Evolutionary conservation across 2,113 vertebrate species (phyloP).

Genomic region (Pionites leucogaster): DNA sequence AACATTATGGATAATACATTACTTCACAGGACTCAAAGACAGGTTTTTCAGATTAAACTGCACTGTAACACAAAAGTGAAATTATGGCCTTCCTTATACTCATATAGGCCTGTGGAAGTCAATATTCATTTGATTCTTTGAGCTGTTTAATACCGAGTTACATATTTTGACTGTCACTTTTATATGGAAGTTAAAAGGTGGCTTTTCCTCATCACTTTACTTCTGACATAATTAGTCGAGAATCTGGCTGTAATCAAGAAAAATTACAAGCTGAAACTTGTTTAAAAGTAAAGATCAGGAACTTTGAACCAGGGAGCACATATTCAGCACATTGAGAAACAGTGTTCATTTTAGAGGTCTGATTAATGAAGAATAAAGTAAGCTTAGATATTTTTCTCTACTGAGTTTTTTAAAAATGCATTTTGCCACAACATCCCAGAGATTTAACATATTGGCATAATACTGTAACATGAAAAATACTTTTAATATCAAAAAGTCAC

Average conservation of each 20-base stretch:
- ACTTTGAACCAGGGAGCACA: not conserved
- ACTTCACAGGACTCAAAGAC: not conserved
- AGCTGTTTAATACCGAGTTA: not conserved
- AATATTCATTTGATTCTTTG: not conserved
- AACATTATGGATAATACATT: not conserved
- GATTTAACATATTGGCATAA: not conserved
- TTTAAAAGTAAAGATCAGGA: not conserved
- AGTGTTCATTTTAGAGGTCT: not conserved
- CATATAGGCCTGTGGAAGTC: not conserved
- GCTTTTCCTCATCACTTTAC: not conserved
- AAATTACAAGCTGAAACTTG: not conserved
- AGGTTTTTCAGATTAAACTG: not conserved
- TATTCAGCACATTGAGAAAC: not conserved
- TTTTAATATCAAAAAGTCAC: constrained; percentile 35
- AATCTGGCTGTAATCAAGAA: not conserved
- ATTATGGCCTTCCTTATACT: not conserved
- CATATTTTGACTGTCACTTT: not conserved
- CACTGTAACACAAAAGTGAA: not conserved
- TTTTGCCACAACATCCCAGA: not conserved
- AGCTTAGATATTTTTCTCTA: not conserved
- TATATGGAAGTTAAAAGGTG: not conserved
- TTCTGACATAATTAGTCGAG: not conserved
- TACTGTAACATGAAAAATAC: not conserved
- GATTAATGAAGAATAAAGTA: not conserved
- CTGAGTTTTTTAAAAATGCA: not conserved